Base-by-base conservation (phyloP, 2,888 invertebrate species). In the Metallyticus violacea region DNA sequence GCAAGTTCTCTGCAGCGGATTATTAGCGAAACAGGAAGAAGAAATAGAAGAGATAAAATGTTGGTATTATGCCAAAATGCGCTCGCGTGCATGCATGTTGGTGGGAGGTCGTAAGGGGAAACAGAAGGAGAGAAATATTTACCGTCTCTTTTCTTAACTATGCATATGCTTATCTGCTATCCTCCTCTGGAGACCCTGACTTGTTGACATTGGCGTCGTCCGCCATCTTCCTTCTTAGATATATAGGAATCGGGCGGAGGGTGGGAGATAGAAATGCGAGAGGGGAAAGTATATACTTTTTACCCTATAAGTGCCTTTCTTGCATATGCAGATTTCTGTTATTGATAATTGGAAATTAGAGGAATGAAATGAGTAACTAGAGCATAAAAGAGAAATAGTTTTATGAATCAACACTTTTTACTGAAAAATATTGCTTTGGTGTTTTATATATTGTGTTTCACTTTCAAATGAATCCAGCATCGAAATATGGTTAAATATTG, bases 141-240 rank as follows among this genome's bases (percentile, higher is more conserved):
- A 22, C 40, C 40, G 22, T 62, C 40, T 62, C 40, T 62, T 62
- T n/a, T 62, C 40, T 15, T 9, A 0, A 15, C 40, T 22, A 15
- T 62, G 22, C 15, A 4, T 62, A 62, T 15, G 40, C 26, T 83
- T 77, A 77, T 29, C 77, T 83, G 77, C 25, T 28, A 28, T 77
- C 77, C 62, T 15, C n/a, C 27, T 30, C 29, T 3, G 27, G 26
- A 85, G 85, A 7, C 26, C 27, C 40, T 30, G 77, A 15, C 86
- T 83, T 88, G 86, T 88, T 88, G 88, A 88, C 88, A 88, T 88
- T 88, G 88, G 83, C 81, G 27, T 62, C 78, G 76, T 85, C 85
- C 79, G 88, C 88, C 88, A 88, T 88, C 79, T 88, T 88, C 86
- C 77, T 85, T 88, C 82, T 86, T 81, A 40, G 26, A 85, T 77